Percentiles rank a stretch among this genome's conserved stretches.
Evolutionary conservation across 2,888 invertebrate genomes (phyloP).

Genomic region (Heliconius ethilla): DNA sequence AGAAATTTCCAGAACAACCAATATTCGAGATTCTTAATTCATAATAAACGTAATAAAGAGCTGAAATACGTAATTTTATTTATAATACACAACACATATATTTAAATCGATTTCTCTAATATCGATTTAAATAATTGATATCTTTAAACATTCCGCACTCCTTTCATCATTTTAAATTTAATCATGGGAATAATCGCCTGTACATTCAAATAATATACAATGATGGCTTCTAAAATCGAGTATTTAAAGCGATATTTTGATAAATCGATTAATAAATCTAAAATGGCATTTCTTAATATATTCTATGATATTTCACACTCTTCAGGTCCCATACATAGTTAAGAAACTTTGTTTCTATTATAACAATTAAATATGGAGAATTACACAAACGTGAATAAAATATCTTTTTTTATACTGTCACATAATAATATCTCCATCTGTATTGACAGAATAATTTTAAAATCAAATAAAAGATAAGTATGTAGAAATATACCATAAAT

Average conservation of each 20-base stretch:
- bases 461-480: too few species aligned
- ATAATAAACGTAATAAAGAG: neutral
- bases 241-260: constrained; percentile 2
- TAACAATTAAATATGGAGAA: constrained; percentile 16
- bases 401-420: neutral
- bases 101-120: constrained; percentile 7
- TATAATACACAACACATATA: neutral
- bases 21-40: constrained; percentile 23
- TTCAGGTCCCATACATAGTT: constrained; percentile 39
- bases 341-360: constrained; percentile 38
- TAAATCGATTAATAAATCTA: constrained; percentile 24
- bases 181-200: too few species aligned
- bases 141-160: neutral
- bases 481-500: too few species aligned
- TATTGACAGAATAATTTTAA: too few species aligned
- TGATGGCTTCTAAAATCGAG: neutral
- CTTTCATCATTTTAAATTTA: neutral
- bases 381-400: neutral
- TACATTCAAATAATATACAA: neutral
- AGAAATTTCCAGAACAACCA: neutral
- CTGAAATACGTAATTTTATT: neutral
- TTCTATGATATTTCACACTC: constrained; percentile 41
- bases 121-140: constrained; percentile 10
- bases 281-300: constrained; percentile 34
- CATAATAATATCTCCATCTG: neutral